These are phyloP conservation scores for Adoxophyes honmai DNA, from an alignment of 1,140 invertebrate species.

Conservation along the genomic window DNA sequence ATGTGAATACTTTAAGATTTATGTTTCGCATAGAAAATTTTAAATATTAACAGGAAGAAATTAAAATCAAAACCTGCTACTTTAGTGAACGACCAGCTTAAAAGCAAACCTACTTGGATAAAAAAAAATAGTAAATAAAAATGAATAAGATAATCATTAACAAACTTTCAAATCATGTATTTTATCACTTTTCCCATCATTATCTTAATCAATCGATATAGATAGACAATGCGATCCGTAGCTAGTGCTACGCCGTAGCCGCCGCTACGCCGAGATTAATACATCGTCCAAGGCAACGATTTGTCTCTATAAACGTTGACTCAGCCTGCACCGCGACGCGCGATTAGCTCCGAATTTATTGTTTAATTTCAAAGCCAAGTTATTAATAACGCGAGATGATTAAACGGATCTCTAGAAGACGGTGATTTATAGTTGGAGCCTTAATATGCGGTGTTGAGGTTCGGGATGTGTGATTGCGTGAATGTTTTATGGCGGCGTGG, in stretches of 20 bases:
- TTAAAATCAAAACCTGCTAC: no score
- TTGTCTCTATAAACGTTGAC: conserved; percentile 77
- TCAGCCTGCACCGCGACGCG: conserved; percentile 65
- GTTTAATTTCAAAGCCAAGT: conserved; percentile 72
- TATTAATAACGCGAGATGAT: conserved; percentile 74
- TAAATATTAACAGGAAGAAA: no score
- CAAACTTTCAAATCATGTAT: no score
- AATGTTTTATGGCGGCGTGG: conserved; percentile 19
- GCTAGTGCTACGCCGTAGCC: conserved; percentile 33
- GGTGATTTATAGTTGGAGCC: conserved; percentile 58
- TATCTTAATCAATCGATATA: no score
- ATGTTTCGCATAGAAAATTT: no score
- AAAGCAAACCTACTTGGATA: no score
- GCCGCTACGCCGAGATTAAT: conserved; percentile 65
- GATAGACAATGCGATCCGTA: no score
- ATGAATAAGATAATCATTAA: no score
- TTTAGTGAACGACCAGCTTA: no score
- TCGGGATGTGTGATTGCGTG: conserved; percentile 28
- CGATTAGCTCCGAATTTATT: conserved; percentile 75
- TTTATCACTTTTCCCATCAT: no score
- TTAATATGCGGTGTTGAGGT: conserved; percentile 43
- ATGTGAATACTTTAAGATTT: no score
- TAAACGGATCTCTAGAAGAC: conserved; percentile 70
- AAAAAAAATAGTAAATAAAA: no score
- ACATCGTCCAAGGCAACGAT: conserved; percentile 70